phyloP scores from a whole-genome alignment of 2,888 invertebrate genomes.

The Eretmocerus hayati region DNA sequence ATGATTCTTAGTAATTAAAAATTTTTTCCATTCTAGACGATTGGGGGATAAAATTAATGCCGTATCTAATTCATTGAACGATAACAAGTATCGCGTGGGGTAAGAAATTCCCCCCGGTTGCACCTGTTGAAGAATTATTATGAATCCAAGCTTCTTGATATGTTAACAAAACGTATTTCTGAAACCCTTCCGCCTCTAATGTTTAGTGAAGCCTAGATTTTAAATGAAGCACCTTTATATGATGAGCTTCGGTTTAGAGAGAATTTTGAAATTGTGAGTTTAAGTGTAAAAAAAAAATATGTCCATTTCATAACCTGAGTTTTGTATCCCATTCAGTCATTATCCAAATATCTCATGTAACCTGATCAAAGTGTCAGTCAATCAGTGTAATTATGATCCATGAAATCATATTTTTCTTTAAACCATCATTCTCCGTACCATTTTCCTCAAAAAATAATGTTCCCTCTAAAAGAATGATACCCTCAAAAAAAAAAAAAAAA shows the following conservation, averaged over 20 bases:
- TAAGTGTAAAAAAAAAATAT: slow-evolving; percentile 2
- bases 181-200: slow-evolving; percentile 11
- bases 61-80: slow-evolving; percentile 22
- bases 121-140: slow-evolving; percentile 14
- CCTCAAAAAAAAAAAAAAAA: no score
- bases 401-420: no score
- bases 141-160: slow-evolving; percentile 15
- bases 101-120: slow-evolving; percentile 19
- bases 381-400: no score
- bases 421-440: no score
- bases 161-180: slow-evolving; percentile 7
- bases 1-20: no score
- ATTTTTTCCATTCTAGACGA: slow-evolving; percentile 21
- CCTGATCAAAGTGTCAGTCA: no score
- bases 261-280: slow-evolving; percentile 9
- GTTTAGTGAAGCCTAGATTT: slow-evolving; percentile 11
- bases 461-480: no score
- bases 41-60: slow-evolving; percentile 24
- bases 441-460: no score
- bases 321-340: no score
- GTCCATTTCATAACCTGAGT: no score
- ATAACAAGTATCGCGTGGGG: slow-evolving; percentile 25
- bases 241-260: slow-evolving; percentile 7
- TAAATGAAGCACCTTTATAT: slow-evolving; percentile 9
- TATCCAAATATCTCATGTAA: no score